Evolutionary conservation across 2,888 invertebrate genomes (phyloP).

Genomic region (Meteorus cinctellus): DNA sequence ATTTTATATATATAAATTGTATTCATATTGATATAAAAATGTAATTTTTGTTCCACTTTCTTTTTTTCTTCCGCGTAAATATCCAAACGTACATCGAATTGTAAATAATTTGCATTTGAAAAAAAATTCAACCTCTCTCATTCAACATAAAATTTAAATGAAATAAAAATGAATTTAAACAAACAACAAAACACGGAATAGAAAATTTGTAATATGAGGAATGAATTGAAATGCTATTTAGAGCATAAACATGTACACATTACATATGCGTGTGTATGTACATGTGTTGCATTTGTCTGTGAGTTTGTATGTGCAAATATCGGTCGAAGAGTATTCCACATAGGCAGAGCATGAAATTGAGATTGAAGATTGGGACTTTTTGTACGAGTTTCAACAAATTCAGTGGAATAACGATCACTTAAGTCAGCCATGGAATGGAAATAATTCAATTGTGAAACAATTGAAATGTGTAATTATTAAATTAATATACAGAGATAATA

Average conservation of each 20-base stretch:
- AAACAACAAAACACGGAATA: background rate
- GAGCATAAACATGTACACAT: too few species aligned
- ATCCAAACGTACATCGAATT: background rate
- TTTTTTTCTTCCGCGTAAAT: too few species aligned
- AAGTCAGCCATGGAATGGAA: constrained; percentile 16
- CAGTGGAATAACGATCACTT: constrained; percentile 30
- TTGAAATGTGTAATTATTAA: constrained; percentile 6
- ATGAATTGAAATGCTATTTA: too few species aligned
- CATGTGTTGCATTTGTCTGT: too few species aligned
- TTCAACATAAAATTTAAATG: background rate
- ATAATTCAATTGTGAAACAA: constrained; percentile 16
- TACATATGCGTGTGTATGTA: too few species aligned
- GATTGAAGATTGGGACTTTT: constrained; percentile 17
- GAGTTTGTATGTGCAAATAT: too few species aligned
- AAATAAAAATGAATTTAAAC: background rate
- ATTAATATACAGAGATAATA: background rate
- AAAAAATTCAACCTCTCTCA: background rate
- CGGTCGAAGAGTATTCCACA: background rate
- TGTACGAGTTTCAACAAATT: constrained; percentile 22
- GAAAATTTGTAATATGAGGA: background rate
- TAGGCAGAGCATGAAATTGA: constrained; percentile 42
- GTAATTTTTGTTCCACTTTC: background rate
- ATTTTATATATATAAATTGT: too few species aligned
- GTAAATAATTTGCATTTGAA: background rate
- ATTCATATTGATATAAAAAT: background rate